A percentile compares a stretch with the other conserved stretches of the same genome.
These are phyloP conservation scores for Malurus cyaneus DNA, from an alignment of 2,113 vertebrate genomes.

Conservation along the genomic window DNA sequence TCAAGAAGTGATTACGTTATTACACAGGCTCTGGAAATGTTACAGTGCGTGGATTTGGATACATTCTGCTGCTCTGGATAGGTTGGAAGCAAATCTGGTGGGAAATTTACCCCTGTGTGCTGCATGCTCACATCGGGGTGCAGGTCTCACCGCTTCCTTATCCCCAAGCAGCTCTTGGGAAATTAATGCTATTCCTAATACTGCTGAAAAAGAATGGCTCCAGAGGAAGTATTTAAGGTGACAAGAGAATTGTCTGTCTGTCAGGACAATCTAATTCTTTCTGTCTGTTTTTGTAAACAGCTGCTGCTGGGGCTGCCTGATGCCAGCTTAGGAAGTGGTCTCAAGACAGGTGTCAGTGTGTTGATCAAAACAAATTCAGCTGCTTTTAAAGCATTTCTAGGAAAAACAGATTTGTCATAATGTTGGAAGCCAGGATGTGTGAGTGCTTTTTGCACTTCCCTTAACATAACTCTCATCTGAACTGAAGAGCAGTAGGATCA, in stretches of 20 bases:
- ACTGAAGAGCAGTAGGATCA: neutral
- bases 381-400: conserved; percentile 39
- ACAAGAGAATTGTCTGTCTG: neutral
- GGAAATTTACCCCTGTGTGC: neutral
- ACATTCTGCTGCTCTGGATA: neutral
- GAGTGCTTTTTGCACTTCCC: neutral
- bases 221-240: conserved; percentile 14
- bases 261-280: neutral
- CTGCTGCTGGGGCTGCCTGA: conserved; percentile 28
- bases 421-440: neutral
- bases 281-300: conserved; percentile 10
- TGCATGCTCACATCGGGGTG: neutral
- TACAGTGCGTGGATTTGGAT: neutral
- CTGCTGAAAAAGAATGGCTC: conserved; percentile 2
- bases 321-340: conserved; percentile 29
- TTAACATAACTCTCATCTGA: neutral
- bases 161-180: neutral
- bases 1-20: neutral
- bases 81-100: neutral
- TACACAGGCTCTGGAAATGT: neutral
- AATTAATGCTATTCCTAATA: neutral
- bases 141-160: neutral
- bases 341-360: neutral
- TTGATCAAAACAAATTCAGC: conserved; percentile 38
- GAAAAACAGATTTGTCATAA: neutral